Evolutionary conservation across 2,113 vertebrate genomes (phyloP).

Genomic region (Bufo gargarizans): DNA sequence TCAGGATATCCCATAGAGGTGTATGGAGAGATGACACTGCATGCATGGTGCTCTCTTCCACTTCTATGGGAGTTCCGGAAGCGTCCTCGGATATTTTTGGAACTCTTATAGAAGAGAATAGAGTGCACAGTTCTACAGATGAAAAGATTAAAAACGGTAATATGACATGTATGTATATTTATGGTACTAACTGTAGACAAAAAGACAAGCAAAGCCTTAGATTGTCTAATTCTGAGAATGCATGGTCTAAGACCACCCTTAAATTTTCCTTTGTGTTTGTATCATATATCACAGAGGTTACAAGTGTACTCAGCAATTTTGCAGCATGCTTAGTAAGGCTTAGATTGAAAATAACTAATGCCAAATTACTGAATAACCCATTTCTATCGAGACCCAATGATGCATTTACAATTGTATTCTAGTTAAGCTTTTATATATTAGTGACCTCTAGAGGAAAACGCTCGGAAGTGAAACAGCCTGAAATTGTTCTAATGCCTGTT

Average conservation of each 20-base stretch:
- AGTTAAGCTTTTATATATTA: constrained; percentile 3
- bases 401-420: neutral
- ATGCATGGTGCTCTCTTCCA: no score
- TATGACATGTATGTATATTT: no score
- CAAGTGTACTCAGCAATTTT: neutral
- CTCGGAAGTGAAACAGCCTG: neutral
- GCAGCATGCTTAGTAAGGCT: neutral
- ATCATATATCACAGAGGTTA: no score
- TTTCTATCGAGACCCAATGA: neutral
- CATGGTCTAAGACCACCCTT: neutral
- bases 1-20: no score
- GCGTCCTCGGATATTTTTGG: no score
- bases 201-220: no score
- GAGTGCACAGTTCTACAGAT: no score
- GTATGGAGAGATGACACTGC: no score
- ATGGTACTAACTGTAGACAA: no score
- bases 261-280: neutral
- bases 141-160: no score
- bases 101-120: no score
- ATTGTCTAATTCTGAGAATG: neutral
- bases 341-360: neutral
- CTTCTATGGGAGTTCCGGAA: no score
- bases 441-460: constrained; percentile 23
- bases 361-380: constrained; percentile 8
- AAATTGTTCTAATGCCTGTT: neutral